A percentile compares a stretch with the other conserved stretches of the same genome.
Evolutionary conservation across 2,888 invertebrate genomes (phyloP).

Genomic region (Lamellibrachia columna): DNA sequence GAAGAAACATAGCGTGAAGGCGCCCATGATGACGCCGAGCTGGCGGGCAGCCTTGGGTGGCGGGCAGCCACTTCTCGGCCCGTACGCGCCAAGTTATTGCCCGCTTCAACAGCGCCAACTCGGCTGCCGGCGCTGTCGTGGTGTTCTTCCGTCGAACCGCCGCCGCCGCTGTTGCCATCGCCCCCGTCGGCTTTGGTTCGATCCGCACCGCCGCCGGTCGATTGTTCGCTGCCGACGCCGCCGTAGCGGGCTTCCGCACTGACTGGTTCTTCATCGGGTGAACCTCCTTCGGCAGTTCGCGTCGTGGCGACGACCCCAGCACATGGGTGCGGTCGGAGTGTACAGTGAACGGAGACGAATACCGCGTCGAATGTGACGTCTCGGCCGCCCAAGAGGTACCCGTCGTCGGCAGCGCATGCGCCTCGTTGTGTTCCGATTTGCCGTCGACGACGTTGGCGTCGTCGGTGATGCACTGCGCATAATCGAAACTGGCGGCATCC

Average conservation of each 20-base stretch:
- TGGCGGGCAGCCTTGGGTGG: constrained; percentile 69
- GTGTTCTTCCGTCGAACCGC: neutral
- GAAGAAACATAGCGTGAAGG: too few relatives aligned
- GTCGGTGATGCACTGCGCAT: constrained; percentile 9
- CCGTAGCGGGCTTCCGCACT: neutral
- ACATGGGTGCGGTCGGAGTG: neutral
- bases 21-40: too few relatives aligned
- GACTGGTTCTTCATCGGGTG: constrained; percentile 27
- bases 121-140: neutral
- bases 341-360: neutral
- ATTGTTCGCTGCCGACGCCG: constrained; percentile 20
- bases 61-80: constrained; percentile 27
- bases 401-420: neutral
- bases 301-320: constrained; percentile 18
- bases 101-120: constrained; percentile 36
- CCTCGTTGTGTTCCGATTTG: neutral
- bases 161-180: constrained; percentile 13
- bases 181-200: constrained; percentile 25
- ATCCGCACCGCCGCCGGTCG: constrained; percentile 22
- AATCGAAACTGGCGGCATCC: neutral
- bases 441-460: neutral
- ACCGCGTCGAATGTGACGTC: neutral
- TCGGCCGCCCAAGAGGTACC: neutral
- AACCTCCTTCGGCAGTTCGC: constrained; percentile 28
- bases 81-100: constrained; percentile 57